Base-by-base conservation (phyloP, 2,797 vertebrate genomes). In the Microtus californicus region DNA sequence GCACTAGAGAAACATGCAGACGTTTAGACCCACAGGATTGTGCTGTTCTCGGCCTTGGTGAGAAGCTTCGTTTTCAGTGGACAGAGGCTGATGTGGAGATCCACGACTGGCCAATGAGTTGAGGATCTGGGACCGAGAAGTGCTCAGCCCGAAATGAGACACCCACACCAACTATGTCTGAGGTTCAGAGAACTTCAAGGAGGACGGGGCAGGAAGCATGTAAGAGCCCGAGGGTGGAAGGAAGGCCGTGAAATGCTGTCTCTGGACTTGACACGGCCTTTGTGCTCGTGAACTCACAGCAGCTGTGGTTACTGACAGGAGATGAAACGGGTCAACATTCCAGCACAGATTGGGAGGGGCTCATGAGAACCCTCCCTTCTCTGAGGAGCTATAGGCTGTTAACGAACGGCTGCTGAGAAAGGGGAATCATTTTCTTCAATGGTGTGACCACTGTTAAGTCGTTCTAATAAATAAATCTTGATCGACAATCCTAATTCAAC, bases 1-100 rank as follows among this genome's bases (percentile, higher is more conserved):
- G 78, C 17, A 40, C 74, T 92, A 85, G 87, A 76, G 61, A 92
- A 89, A 56, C 63, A 95, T 15, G 43, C n/a, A 69, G 88, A 90
- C 45, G 2, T 74, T 34, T 59, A 87, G 21, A 74, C n/a, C 11
- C 27, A 31, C 29, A 59, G 48, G 31, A 13, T 3, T 31, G n/a
- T 4, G 9, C 67, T 87, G 69, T 3, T 73, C 67, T 40, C 4
- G 21, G 27, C 54, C 27, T 3, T 17, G 2, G 45, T 37, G 2
- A 5, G 67, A 29, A 54, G 34, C 48, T n/a, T 29, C 14, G 2
- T 29, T 87, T 51, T 21, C 65, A 37, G 5, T 43, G 86, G 85
- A n/a, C 85, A 87, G 65, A 71, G 25, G 48, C 11, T 29, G 25
- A 31, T 87, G 67, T 6, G 29, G n/a, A 74, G 15, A 31, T 31